These are phyloP conservation scores for Caenorhabditis doughertyi DNA, from an alignment of 2,888 invertebrate species.

Conservation along the genomic window DNA sequence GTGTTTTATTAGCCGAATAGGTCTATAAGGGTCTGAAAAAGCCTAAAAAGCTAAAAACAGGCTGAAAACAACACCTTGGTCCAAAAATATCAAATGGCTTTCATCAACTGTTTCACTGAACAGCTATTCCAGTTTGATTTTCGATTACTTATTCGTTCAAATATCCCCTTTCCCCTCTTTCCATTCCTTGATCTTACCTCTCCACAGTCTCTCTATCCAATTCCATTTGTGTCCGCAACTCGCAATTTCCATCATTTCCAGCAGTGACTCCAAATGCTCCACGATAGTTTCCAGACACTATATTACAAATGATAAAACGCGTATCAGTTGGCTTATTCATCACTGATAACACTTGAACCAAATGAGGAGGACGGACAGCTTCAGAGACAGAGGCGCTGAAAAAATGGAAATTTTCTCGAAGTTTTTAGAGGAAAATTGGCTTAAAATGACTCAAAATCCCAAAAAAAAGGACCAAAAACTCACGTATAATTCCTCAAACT, in stretches of 20 bases:
- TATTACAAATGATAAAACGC: conserved; percentile 80
- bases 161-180: not conserved
- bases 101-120: too few relatives aligned
- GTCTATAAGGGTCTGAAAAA: too few relatives aligned
- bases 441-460: not conserved
- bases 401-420: too few relatives aligned
- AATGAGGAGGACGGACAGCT: conserved; percentile 78
- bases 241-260: conserved; percentile 80
- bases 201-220: conserved; percentile 82
- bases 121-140: too few relatives aligned
- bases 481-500: conserved; percentile 80
- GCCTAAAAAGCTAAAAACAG: too few relatives aligned
- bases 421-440: too few relatives aligned
- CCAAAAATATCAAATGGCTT: too few relatives aligned
- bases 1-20: too few relatives aligned
- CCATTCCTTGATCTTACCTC: conserved; percentile 32
- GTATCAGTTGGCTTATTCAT: conserved; percentile 80
- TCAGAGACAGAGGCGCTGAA: conserved; percentile 81
- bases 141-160: too few relatives aligned
- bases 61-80: too few relatives aligned
- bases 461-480: conserved; percentile 24
- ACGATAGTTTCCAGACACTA: conserved; percentile 80
- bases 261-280: conserved; percentile 80
- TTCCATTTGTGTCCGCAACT: conserved; percentile 79
- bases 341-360: conserved; percentile 78